Evolutionary conservation across 2,797 vertebrate genomes (phyloP).

Genomic region (Podarcis siculus): DNA sequence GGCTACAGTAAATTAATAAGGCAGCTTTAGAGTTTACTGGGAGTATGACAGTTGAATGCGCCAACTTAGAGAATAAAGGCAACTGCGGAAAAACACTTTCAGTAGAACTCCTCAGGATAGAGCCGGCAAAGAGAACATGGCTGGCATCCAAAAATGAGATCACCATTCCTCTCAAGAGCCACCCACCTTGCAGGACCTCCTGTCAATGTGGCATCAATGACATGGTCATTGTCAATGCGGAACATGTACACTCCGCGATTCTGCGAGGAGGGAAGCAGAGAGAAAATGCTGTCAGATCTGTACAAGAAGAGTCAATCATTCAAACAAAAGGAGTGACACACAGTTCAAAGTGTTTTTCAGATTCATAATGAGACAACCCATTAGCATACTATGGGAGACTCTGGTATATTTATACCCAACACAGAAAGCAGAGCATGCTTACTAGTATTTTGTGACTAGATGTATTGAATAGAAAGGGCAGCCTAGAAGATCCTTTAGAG

Average conservation of each 20-base stretch:
- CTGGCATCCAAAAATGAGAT: accelerated
- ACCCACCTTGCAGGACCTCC: slow-evolving; percentile 95
- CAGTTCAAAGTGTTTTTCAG: accelerated
- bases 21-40: accelerated
- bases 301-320: accelerated
- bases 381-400: accelerated
- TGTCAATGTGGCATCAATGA: slow-evolving; percentile 92
- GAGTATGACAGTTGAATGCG: accelerated
- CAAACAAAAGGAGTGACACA: accelerated
- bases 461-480: accelerated
- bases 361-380: accelerated
- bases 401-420: accelerated
- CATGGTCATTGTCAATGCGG: slow-evolving; percentile 93
- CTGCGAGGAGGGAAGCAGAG: slow-evolving; percentile 71
- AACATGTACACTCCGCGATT: slow-evolving; percentile 98
- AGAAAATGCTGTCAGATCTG: background rate
- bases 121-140: accelerated
- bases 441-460: accelerated
- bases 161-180: background rate
- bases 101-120: accelerated
- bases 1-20: slow-evolving; percentile 4
- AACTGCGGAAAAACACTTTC: background rate
- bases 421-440: background rate
- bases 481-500: accelerated
- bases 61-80: background rate